Base-by-base conservation (phyloP, 1,140 invertebrate species). In the Anagrus nilaparvatae region DNA sequence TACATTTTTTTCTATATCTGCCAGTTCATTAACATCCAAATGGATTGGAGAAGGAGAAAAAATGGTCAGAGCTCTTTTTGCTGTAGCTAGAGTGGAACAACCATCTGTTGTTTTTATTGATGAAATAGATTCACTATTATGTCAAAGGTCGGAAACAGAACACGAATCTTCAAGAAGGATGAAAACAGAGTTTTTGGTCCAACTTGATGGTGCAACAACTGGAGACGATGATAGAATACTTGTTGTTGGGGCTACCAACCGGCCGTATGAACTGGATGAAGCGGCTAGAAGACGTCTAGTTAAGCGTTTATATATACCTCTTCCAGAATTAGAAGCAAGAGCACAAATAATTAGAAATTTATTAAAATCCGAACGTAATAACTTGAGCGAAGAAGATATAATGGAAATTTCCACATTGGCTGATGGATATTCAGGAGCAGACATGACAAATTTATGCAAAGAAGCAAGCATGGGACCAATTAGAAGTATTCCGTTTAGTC, bases 21-120 rank as follows among this genome's bases (percentile, higher is more conserved):
- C 93, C 1, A 95, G 91, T 3, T 91, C 89, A 0, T 69, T 98
- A 2, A 97, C 93, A 1, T 97, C 93, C 8, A 99, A 97, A 70
- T 90, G 91, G 88, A 82, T 97, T 28, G 96, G 96, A 1, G 95
- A 99, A 58, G 90, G 93, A 3, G 95, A 98, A 66, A 98, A 98
- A 71, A 84, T 97, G 80, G 94, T 99, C 5, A 74, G 91, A 49
- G 89, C 92, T 0, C 61, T 99, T 16, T 99, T 99, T 69, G 82
- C 87, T 3, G 88, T 97, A 6, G 93, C 95, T 0, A 70, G 82
- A 12, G 73, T 72, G 37, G 69, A 80, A 56, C 80, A 84, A 49
- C 81, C 81, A 1, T 72, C 81, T 59, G 90, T 96, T 0, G 81
- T 97, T 53, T 96, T 97, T 55, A 94, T 96, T 51, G 92, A 97